Base-by-base conservation (phyloP, 2,797 vertebrate genomes). In the Ctenochaetus hawaiiensis region DNA sequence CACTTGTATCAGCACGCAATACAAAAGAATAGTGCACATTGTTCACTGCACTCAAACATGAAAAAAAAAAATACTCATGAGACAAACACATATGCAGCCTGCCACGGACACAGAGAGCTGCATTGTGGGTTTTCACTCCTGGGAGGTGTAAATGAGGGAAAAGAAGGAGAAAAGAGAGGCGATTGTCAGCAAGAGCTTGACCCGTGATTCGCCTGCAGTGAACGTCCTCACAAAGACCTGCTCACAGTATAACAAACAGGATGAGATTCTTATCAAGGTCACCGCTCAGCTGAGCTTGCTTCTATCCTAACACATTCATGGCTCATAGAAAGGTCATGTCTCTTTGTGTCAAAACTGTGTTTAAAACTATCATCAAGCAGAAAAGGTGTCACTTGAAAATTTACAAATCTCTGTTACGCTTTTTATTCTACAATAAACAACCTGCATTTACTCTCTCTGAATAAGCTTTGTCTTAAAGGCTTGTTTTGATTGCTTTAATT, bases 251-350 rank as follows among this genome's bases (percentile, higher is more conserved):
- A 52, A 84, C 51, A 72, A 83, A 81, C 67, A 86, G 67, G 57
- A 82, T 57, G 69, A 87, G 87, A 90, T 89, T 78, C 53, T 83
- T 84, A 87, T 89, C 87, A 78, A 87, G 89, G 82, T 87, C 77
- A 80, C 60, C 56, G 67, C 56, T 72, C 73, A 74, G 63, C 62
- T 51, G 18, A 47, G 37, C 45, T 59, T 18, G 18, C 69, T 78
- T 81, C 54, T 58, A 59, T 85, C 63, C 72, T 72, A 49, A 70
- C 11, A 77, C 65, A 69, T 78, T 37, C 44, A 75, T 17, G 58
- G 56, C 47, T 30, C 41, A 59, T 44, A 54, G 70, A 80, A 67
- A 77, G 51, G 51, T 67, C 5, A 72, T 65, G 5, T 26, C 41
- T 74, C 54, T 74, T 70, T 75, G 41, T 16, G 49, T 61, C 41